Conservation (phyloP, 1,140 invertebrate species). For the Eupristina koningsbergeri region DNA sequence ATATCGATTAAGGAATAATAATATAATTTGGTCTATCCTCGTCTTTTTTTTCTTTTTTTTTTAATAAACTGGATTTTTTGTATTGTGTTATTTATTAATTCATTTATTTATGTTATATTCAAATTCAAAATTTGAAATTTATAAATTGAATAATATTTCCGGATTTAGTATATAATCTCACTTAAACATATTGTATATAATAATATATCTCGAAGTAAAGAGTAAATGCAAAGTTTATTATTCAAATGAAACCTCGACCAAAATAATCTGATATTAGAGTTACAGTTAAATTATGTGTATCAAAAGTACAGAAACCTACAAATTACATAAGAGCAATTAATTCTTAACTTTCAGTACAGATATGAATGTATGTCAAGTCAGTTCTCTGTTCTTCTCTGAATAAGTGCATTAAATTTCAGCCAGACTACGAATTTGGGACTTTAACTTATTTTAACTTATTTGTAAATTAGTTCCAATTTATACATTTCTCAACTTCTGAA, state of each 20-base stretch:
- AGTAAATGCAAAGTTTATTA: not conserved
- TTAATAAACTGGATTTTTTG: too few species aligned
- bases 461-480: not conserved
- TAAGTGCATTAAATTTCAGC: too few species aligned
- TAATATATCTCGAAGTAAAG: not conserved
- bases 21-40: too few species aligned
- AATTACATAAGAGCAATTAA: not conserved
- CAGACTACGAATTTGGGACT: too few species aligned
- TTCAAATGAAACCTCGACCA: not conserved
- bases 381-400: too few species aligned
- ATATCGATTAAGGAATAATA: too few species aligned
- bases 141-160: not conserved
- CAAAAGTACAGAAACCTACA: not conserved
- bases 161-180: not conserved
- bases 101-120: too few species aligned
- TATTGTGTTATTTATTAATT: too few species aligned
- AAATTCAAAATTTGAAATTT: too few species aligned
- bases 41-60: too few species aligned
- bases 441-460: too few species aligned
- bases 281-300: not conserved
- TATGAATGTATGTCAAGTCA: too few species aligned
- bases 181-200: not conserved
- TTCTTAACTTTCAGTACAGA: not conserved
- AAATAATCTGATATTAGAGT: not conserved
- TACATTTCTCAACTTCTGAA: conserved; percentile 37